Conservation (phyloP, 2,888 invertebrate species). For the Drosophila falleni region DNA sequence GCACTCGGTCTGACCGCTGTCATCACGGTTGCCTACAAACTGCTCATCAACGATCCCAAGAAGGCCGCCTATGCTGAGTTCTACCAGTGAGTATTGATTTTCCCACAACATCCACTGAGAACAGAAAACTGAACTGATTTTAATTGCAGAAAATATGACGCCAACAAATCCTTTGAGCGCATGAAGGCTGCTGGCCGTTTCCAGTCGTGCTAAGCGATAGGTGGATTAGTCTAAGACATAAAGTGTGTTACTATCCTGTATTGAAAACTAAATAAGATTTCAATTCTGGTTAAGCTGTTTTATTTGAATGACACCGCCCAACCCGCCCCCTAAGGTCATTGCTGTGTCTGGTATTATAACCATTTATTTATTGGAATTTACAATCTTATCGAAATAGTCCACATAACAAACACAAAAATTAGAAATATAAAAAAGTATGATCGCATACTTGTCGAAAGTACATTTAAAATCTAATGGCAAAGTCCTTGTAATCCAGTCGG, state of each 20-base stretch:
- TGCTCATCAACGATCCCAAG: constrained; percentile 86
- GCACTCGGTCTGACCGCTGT: constrained; percentile 85
- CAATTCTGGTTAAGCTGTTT: constrained; percentile 44
- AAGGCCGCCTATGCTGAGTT: constrained; percentile 89
- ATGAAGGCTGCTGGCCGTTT: constrained; percentile 85
- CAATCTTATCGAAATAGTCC: constrained; percentile 70
- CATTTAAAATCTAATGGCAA: constrained; percentile 92
- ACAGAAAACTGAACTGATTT: neutral
- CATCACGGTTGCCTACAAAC: constrained; percentile 86
- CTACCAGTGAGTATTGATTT: constrained; percentile 88
- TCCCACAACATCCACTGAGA: neutral
- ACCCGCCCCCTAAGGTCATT: neutral
- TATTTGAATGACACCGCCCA: neutral
- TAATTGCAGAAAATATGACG: constrained; percentile 83
- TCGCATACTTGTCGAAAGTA: constrained; percentile 23
- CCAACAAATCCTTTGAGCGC: constrained; percentile 84
- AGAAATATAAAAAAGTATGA: constrained; percentile 22
- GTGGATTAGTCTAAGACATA: constrained; percentile 62
- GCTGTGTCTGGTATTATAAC: constrained; percentile 11
- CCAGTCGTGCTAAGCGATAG: constrained; percentile 83
- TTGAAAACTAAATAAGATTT: constrained; percentile 72
- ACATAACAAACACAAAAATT: constrained; percentile 67
- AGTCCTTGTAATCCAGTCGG: constrained; percentile 89
- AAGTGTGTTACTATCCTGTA: constrained; percentile 59
- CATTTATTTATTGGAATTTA: constrained; percentile 61